Base-by-base conservation (phyloP, 2,888 invertebrate species). In the Pasiphila rectangulata region DNA sequence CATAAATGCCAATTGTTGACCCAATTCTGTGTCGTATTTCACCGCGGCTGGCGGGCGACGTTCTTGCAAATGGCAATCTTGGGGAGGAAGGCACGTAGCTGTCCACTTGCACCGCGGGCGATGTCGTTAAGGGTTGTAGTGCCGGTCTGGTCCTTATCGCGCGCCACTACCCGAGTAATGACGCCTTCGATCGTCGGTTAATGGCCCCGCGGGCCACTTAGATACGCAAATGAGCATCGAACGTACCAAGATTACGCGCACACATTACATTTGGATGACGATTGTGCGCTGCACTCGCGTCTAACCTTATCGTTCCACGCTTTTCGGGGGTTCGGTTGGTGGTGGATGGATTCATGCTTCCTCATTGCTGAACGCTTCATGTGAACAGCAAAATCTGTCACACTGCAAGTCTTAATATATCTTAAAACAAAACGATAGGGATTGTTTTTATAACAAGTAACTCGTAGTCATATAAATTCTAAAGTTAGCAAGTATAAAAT, bases 141-240 rank as follows among this genome's bases (percentile, higher is more conserved):
- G 75, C 65, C 69, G 71, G 66, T 69, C 64, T 73, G 66, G 71
- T 75, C 79, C 83, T 85, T 87, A 84, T 87, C 86, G 83, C 74
- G 67, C 67, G 67, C 73, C 75, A 71, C 80, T 77, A 73, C 73
- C 74, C 83, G 76, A 82, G 83, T 87, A 88, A 87, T 80, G 86
- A 83, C 79, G 78, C 75, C 83, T 81, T 78, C 85, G 85, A 86
- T 86, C 83, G 84, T 67, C 68, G 73, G 77, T 83, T 88, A 88
- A 88, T 88, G 86, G 86, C 81, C 79, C 79, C 75, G 74, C 76
- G 80, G 78, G 76, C 80, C 84, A 84, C 86, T 87, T 84, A 86
- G 87, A 87, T 87, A 88, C 84, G 87, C 86, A 88, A 88, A 88
- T 86, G 87, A 86, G 82, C 86, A 80, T 79, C 82, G 77, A 80